Conservation (phyloP, 1,140 invertebrate genomes). For the Piezodorus guildinii region DNA sequence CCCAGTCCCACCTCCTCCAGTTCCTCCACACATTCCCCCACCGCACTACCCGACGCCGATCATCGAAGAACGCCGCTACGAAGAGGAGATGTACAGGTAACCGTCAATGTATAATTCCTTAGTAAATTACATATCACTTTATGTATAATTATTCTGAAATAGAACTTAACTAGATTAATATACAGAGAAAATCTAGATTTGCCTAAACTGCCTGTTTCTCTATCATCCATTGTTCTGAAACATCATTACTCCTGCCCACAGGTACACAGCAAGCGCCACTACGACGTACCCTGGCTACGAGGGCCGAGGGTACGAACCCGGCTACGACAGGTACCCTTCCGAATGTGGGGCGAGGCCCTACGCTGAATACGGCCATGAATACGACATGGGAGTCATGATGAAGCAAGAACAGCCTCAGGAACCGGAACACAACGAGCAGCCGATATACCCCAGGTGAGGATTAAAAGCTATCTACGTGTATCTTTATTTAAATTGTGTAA, state of each 20-base stretch:
- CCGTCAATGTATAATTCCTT: too few species aligned
- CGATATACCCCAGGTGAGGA: slow-evolving; percentile 55
- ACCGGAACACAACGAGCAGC: slow-evolving; percentile 41
- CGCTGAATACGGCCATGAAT: slow-evolving; percentile 28
- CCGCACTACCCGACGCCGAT: slow-evolving; percentile 21
- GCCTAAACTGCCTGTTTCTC: too few species aligned
- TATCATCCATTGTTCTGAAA: too few species aligned
- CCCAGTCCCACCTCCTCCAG: slow-evolving; percentile 30
- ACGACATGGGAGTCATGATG: slow-evolving; percentile 25
- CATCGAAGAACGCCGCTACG: slow-evolving; percentile 19
- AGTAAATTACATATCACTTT: too few species aligned
- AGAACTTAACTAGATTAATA: too few species aligned
- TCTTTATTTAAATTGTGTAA: too few species aligned
- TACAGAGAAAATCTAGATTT: too few species aligned
- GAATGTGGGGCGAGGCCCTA: slow-evolving; percentile 20
- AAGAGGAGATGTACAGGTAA: slow-evolving; percentile 20
- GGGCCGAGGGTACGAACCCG: slow-evolving; percentile 47
- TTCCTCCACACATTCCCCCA: slow-evolving; percentile 23
- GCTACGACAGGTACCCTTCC: slow-evolving; percentile 35
- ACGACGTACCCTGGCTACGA: slow-evolving; percentile 42
- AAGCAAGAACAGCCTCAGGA: slow-evolving; percentile 41
- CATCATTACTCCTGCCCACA: not conserved
- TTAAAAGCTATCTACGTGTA: too few species aligned
- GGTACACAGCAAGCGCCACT: not conserved
- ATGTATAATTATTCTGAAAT: too few species aligned